Percentiles rank a stretch among this genome's conserved stretches.
phyloP scores from a whole-genome alignment of 2,113 vertebrate species.

The Miniopterus natalensis region DNA sequence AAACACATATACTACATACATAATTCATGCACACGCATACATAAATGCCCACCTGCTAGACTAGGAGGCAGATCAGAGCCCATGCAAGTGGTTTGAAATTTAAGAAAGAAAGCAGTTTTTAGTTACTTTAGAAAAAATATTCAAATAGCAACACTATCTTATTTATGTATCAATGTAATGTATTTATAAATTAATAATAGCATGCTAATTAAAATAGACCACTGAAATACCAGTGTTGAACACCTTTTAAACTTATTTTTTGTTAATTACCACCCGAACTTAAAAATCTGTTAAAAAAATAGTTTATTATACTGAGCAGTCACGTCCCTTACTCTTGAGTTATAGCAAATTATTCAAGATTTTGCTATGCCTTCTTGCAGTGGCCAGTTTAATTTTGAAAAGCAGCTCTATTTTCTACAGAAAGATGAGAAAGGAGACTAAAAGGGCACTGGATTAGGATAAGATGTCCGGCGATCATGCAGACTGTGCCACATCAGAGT shows the following conservation, averaged over 20 bases:
- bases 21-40: not conserved
- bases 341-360: not conserved
- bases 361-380: not conserved
- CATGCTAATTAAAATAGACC: not conserved
- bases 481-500: not conserved
- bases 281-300: not conserved
- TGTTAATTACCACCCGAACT: not conserved
- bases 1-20: not conserved
- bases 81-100: not conserved
- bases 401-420: not conserved
- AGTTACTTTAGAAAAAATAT: not conserved
- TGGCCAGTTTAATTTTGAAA: not conserved
- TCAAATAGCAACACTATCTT: not conserved
- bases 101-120: not conserved
- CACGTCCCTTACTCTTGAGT: not conserved
- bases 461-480: not conserved
- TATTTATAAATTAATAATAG: not conserved
- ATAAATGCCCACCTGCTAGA: not conserved
- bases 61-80: not conserved
- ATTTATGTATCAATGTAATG: not conserved
- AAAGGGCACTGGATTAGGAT: not conserved
- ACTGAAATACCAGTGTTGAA: not conserved
- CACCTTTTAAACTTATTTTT: not conserved
- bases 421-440: not conserved
- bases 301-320: not conserved